Evolutionary conservation across 1,140 invertebrate genomes (phyloP), one percentile per base, ranked within the genome.

Genomic region (Schlechtendalia chinensis): DNA sequence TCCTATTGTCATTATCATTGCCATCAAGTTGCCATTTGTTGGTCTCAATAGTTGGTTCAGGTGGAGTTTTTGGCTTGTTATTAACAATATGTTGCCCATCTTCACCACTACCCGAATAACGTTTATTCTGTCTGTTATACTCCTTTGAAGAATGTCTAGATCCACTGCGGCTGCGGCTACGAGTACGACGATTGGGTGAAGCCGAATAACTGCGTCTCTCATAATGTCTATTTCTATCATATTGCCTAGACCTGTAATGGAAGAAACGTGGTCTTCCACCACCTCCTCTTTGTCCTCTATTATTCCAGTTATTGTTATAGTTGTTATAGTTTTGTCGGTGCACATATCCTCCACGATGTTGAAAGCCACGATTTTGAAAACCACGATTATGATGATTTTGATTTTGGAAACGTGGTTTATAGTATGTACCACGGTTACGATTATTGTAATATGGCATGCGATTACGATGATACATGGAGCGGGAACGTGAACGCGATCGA

Each of bases 331-430:
- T 77, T 74, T 75, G 71, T 14, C 81, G 17, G 16, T 75, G 58
- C 3, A 69, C 54, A 77, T 81, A 81, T 39, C 58, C 58, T 39
- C 81, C 81, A 22, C 81, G 29, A 53, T 75, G 71, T 39, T 75
- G 71, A 27, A 65, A 65, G 12, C 81, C 81, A n/a, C 81, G 67
- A 65, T 74, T 63, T 61, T 65, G 56, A 67, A 75, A 81, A 65
- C 74, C 67, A 79, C 72, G 61, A 22, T 75, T 75, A 58, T 75
- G 67, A 54, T 74, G 67, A 45, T 81, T 75, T 47, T 82, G 80
- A 32, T 81, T 81, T 61, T 81, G 80, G 19, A 77, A 67, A 45
- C 82, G 80, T 56, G 82, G 82, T 45, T 82, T 82, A 81, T 82
- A 82, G 24, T 82, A 82, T 6, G 82, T 82, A 50, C 82, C 82